Evolutionary conservation across 2,888 invertebrate genomes (phyloP).

Genomic region (Agrochola circellaris): DNA sequence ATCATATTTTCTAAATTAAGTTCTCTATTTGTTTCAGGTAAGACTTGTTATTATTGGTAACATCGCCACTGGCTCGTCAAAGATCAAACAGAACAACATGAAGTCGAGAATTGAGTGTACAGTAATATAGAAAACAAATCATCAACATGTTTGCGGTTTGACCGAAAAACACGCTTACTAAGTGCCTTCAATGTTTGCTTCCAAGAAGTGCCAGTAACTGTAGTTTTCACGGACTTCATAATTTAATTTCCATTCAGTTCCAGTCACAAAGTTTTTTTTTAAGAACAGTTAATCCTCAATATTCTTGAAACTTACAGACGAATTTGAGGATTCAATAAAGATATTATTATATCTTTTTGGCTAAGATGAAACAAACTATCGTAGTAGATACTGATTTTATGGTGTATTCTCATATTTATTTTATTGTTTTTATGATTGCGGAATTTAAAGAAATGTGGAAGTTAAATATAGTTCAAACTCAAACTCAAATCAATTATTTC

Average conservation of each 20-base stretch:
- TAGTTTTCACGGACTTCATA: constrained; percentile 16
- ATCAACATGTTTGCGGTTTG: constrained; percentile 42
- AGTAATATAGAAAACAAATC: constrained; percentile 24
- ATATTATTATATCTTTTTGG: neutral
- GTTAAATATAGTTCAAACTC: neutral
- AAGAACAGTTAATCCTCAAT: constrained; percentile 3
- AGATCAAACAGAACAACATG: constrained; percentile 16
- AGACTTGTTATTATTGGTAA: constrained; percentile 33
- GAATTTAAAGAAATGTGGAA: neutral
- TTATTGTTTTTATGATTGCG: neutral
- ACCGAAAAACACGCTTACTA: constrained; percentile 44
- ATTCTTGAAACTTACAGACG: neutral
- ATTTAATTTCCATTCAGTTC: constrained; percentile 27
- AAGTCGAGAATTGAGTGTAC: neutral
- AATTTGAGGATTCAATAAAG: neutral
- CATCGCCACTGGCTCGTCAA: constrained; percentile 15
- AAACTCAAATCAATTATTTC: no score
- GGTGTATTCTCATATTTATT: neutral
- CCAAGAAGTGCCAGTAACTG: constrained; percentile 29
- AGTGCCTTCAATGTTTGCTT: constrained; percentile 28
- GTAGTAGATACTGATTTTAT: no score
- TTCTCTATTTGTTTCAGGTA: constrained; percentile 66
- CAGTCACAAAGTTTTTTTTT: neutral
- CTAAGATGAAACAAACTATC: no score
- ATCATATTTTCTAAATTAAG: constrained; percentile 34